These are phyloP conservation scores for Sesia apiformis DNA, from an alignment of 2,888 invertebrate species.

Conservation along the genomic window DNA sequence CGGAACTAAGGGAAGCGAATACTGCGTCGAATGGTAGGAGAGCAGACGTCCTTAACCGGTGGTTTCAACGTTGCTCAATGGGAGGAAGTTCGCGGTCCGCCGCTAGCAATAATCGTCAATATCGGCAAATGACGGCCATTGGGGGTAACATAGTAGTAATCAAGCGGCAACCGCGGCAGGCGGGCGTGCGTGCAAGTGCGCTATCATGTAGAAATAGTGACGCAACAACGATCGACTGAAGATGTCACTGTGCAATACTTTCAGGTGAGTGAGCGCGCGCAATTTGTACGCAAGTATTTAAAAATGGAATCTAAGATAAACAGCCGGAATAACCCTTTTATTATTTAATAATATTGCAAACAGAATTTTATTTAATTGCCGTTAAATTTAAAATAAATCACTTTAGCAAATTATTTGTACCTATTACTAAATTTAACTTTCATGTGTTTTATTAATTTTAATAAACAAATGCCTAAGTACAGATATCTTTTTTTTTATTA, in stretches of 20 bases:
- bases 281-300: neutral
- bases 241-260: slow-evolving; percentile 26
- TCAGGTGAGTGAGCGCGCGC: slow-evolving; percentile 23
- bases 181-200: slow-evolving; percentile 15
- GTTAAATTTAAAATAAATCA: no score
- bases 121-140: neutral
- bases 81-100: slow-evolving; percentile 26
- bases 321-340: no score
- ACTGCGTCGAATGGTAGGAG: neutral
- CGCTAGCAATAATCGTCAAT: slow-evolving; percentile 3
- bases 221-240: slow-evolving; percentile 14
- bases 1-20: neutral
- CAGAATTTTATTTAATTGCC: no score
- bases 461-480: no score
- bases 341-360: no score
- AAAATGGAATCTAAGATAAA: no score
- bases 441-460: no score
- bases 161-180: slow-evolving; percentile 18
- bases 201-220: slow-evolving; percentile 10
- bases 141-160: slow-evolving; percentile 10
- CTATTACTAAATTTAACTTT: no score
- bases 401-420: no score
- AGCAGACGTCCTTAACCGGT: neutral
- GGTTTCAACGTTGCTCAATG: slow-evolving; percentile 24
- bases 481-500: no score